Base-by-base conservation (phyloP, 2,113 vertebrate genomes). In the Aegotheles bennettii region DNA sequence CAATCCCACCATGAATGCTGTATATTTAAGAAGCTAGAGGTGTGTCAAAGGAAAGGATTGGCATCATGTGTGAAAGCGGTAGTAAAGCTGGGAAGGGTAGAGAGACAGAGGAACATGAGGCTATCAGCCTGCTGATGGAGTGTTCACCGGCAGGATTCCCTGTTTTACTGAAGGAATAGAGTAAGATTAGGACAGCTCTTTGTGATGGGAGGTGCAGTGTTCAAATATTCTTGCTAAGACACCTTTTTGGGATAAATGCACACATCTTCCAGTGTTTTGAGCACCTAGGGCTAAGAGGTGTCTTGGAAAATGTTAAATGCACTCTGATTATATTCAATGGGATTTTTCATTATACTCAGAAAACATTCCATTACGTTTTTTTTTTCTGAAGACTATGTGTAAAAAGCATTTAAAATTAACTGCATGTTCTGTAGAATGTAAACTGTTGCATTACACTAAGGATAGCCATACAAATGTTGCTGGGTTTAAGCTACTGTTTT, bases 341-440 rank as follows among this genome's bases (percentile, higher is more conserved):
- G 8, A 1, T 53, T 56, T 97, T 92, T 83, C 43, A 26, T 94
- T 95, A 43, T 81, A 47, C 47, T 93, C 25, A 17, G 63, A 96
- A 95, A 92, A 11, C 3, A 81, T 93, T 75, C 74, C 43, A 82
- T 96, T 97, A 87, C 57, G 31, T 40, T 94, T 95, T 93, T 93
- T 90, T 69, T 17, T 65, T 93, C 96, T 68, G 64, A 25, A 89
- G 56, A 82, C 69, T 94, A 68, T 73, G 33, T 64, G 42, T 95
- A 91, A 95, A 91, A 96, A 95, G 47, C 7, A 61, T 94, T 70
- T 91, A 87, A 96, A 96, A 96, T 96, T 95, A 97, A 94, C 71
- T 90, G 48, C 70, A 50, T 40, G 40, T 76, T 53, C 84, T 80
- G 40, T 95, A 90, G 76, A 95, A 94, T 84, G 20, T 85, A 70